Conservation (phyloP, 2,113 vertebrate species). For the Chlamydotis undulata region DNA sequence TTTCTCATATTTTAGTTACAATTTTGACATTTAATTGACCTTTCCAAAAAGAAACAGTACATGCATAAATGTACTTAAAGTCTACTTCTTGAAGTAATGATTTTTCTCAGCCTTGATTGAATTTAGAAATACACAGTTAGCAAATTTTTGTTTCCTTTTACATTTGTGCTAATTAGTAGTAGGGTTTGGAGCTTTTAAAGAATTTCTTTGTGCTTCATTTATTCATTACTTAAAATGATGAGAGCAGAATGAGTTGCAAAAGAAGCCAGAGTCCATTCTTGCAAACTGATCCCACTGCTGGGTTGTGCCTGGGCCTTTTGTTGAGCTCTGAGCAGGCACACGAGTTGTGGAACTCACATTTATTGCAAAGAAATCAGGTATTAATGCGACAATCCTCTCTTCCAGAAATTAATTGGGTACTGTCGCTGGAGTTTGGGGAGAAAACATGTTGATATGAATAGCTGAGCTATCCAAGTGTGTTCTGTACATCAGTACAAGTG, state of each 20-base stretch:
- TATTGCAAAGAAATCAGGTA: background rate
- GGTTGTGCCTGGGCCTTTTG: background rate
- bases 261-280: background rate
- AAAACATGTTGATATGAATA: background rate
- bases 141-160: background rate
- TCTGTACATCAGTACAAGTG: background rate
- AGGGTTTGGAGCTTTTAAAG: background rate
- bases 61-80: background rate
- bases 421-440: background rate
- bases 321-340: background rate
- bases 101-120: background rate
- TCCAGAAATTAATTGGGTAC: background rate
- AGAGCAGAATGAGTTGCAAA: background rate
- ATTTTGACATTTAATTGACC: constrained; percentile 23
- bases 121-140: background rate
- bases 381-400: background rate
- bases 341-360: background rate
- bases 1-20: background rate
- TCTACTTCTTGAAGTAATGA: background rate
- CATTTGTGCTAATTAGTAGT: background rate
- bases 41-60: background rate
- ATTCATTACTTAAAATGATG: background rate
- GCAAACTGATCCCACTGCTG: background rate
- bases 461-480: background rate
- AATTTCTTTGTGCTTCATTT: background rate